Percentiles rank a stretch among this genome's conserved stretches.
Evolutionary conservation across 2,797 vertebrate species (phyloP).

Genomic region (Pseudochirops cupreus): DNA sequence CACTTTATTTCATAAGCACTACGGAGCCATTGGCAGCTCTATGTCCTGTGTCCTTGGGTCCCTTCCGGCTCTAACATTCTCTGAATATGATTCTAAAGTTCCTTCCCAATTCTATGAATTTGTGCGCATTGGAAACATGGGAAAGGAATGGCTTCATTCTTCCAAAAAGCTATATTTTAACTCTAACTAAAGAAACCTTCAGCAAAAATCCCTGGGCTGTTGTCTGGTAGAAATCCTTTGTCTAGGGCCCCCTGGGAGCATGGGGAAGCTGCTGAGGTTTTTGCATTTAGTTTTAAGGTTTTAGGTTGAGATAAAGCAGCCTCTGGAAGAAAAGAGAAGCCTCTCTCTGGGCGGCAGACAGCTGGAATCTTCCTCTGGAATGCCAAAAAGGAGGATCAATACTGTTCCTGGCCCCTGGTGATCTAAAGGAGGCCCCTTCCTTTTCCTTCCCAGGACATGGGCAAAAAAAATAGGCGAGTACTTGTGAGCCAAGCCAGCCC

Average conservation of each 20-base stretch:
- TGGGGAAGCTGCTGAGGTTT: background rate
- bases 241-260: background rate
- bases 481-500: background rate
- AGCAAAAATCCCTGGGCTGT: background rate
- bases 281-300: background rate
- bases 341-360: background rate
- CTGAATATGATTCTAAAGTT: background rate
- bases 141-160: background rate
- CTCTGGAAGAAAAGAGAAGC: background rate
- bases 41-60: background rate
- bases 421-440: background rate
- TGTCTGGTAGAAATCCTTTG: background rate
- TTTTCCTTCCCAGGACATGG: background rate
- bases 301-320: background rate
- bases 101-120: background rate
- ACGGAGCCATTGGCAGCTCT: background rate
- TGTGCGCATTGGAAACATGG: background rate
- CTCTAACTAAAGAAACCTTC: background rate
- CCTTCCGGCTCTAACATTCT: background rate
- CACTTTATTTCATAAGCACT: background rate
- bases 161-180: background rate
- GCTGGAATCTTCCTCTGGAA: background rate
- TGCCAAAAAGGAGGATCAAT: background rate
- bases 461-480: background rate
- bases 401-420: background rate